Evolutionary conservation across 2,797 vertebrate species (phyloP), one percentile per base, ranked within the genome.

Genomic region (Fundulus diaphanus): DNA sequence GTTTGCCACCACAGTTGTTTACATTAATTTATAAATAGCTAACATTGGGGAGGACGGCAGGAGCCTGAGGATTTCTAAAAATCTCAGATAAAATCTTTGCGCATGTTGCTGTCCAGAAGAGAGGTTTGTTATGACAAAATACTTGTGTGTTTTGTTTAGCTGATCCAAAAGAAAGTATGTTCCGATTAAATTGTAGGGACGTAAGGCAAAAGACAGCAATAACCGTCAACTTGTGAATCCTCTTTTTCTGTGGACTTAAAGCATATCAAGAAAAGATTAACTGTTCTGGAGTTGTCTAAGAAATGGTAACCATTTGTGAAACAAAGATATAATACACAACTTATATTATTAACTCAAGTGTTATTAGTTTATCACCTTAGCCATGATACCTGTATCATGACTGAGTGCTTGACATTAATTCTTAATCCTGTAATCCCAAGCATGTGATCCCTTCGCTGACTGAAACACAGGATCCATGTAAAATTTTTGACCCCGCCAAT

Each of bases 11-110:
- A 42, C 44, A 78, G 54, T 82, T 83, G 84, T 76, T 77, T 37
- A 51, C 48, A 77, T 86, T 84, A 40, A 82, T 79, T 85, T 70
- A 70, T 84, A 76, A 74, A 82, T 56, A 80, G 46, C 40, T 83
- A 87, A 79, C 77, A 48, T 83, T 83, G 82, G 77, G 77, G 66
- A 81, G 77, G 77, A 31, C 79, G 80, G 46, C 68, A 22, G 72
- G 77, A 70, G 66, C 74, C 77, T 75, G 65, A 78, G 76, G 63
- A 79, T 76, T 82, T 86, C 48, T 70, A n/a, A 66, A 79, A 57
- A 72, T 78, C 16, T 67, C 42, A 12, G 4, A 24, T 24, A 7
- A 40, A 13, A 15, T n/a, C 13, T n/a, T 13, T 65, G 35, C 33
- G 12, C 59, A 37, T 63, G 24, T 63, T 63, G 33, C 20, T 63